Percentiles rank a stretch among this genome's conserved stretches.
Conservation (phyloP, 1,140 invertebrate genomes). For the Anthonomus grandis region DNA sequence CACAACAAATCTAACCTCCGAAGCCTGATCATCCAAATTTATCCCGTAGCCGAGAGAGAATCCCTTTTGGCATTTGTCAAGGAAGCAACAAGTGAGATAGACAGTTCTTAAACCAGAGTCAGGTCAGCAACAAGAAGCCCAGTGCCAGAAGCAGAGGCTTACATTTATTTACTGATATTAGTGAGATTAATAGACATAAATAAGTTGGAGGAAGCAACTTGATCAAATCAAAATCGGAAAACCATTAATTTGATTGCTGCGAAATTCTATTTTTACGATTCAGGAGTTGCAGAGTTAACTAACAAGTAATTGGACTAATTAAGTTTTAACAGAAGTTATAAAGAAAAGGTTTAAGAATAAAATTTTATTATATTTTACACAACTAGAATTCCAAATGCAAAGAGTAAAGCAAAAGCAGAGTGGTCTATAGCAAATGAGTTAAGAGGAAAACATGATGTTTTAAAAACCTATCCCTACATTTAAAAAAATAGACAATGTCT, state of each 20-base stretch:
- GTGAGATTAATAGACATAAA: conserved; percentile 85
- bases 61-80: conserved; percentile 66
- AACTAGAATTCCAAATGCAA: too few species aligned
- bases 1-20: too few species aligned
- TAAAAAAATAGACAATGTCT: too few species aligned
- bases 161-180: conserved; percentile 88
- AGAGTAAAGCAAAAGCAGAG: too few species aligned
- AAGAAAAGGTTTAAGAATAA: too few species aligned
- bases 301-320: conserved; percentile 54
- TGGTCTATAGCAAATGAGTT: too few species aligned
- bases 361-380: too few species aligned
- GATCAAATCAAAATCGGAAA: conserved; percentile 82
- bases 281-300: conserved; percentile 86
- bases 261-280: conserved; percentile 96
- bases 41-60: conserved; percentile 74
- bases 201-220: conserved; percentile 70
- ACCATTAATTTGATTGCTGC: conserved; percentile 93
- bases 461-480: too few species aligned
- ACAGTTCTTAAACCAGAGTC: conserved; percentile 57
- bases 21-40: conserved; percentile 78
- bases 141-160: conserved; percentile 93
- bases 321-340: too few species aligned
- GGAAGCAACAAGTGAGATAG: conserved; percentile 61
- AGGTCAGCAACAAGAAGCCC: conserved; percentile 69
- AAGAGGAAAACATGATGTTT: too few species aligned